These are phyloP conservation scores for Heliconius erato DNA, from an alignment of 2,888 invertebrate species.

Conservation along the genomic window DNA sequence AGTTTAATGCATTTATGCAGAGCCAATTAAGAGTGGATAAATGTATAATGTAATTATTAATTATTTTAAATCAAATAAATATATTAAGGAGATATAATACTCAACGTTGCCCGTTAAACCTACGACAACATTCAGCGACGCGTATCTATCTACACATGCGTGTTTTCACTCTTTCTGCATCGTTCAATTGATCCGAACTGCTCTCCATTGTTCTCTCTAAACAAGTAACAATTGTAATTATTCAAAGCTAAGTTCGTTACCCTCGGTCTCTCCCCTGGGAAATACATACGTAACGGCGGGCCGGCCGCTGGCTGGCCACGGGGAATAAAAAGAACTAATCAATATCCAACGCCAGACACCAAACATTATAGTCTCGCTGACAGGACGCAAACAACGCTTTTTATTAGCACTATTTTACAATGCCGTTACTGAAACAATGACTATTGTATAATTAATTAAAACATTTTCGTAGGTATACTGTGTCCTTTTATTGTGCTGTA, in stretches of 20 bases:
- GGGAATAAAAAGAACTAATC: slow-evolving; percentile 46
- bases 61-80: background rate
- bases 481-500: background rate
- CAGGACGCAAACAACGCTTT: slow-evolving; percentile 41
- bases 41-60: too few species aligned
- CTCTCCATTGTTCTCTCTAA: slow-evolving; percentile 23
- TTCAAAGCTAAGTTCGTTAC: slow-evolving; percentile 47
- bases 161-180: slow-evolving; percentile 14
- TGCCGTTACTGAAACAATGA: background rate
- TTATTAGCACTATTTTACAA: slow-evolving; percentile 38
- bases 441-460: background rate
- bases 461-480: background rate
- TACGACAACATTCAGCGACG: too few species aligned
- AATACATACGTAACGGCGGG: slow-evolving; percentile 46
- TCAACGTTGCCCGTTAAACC: too few species aligned
- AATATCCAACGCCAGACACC: slow-evolving; percentile 46
- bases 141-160: background rate
- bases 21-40: background rate
- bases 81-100: background rate
- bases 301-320: slow-evolving; percentile 34
- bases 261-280: slow-evolving; percentile 42
- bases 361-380: slow-evolving; percentile 47
- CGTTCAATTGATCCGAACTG: slow-evolving; percentile 15
- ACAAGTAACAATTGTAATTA: slow-evolving; percentile 43
- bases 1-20: background rate